These are phyloP conservation scores for Saccopteryx bilineata DNA, from an alignment of 2,113 vertebrate genomes.

Conservation along the genomic window DNA sequence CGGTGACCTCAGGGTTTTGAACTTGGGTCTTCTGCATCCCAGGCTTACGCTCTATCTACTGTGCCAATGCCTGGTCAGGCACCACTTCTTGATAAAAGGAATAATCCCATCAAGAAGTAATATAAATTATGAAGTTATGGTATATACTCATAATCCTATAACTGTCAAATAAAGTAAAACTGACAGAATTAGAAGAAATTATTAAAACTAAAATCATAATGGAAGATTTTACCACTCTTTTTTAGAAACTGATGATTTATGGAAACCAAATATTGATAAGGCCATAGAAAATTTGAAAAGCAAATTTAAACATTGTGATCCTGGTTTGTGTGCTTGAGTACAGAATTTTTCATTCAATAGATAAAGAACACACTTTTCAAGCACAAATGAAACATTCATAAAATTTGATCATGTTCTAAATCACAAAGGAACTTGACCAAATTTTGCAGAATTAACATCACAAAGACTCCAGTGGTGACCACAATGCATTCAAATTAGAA, in stretches of 20 bases:
- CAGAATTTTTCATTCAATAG: neutral
- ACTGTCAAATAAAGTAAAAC: conserved; percentile 36
- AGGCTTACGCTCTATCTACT: too few species aligned
- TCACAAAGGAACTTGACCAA: neutral
- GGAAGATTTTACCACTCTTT: neutral
- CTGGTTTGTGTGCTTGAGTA: neutral
- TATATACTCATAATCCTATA: neutral
- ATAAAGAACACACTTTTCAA: neutral
- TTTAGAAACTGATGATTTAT: conserved; percentile 10
- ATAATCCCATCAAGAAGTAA: neutral
- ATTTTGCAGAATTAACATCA: neutral
- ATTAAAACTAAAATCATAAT: conserved; percentile 39
- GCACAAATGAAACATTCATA: neutral
- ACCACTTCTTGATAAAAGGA: neutral
- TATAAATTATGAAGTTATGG: neutral
- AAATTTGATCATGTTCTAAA: neutral
- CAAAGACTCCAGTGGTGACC: neutral
- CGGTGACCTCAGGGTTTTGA: too few species aligned
- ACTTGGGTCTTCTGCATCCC: too few species aligned
- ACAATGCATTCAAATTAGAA: neutral
- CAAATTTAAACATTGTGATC: neutral
- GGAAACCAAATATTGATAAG: neutral
- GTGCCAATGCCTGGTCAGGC: too few species aligned
- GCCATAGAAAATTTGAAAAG: neutral
- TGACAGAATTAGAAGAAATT: conserved; percentile 11